These are phyloP conservation scores for Tholera decimalis DNA, from an alignment of 2,888 invertebrate genomes.

Conservation along the genomic window DNA sequence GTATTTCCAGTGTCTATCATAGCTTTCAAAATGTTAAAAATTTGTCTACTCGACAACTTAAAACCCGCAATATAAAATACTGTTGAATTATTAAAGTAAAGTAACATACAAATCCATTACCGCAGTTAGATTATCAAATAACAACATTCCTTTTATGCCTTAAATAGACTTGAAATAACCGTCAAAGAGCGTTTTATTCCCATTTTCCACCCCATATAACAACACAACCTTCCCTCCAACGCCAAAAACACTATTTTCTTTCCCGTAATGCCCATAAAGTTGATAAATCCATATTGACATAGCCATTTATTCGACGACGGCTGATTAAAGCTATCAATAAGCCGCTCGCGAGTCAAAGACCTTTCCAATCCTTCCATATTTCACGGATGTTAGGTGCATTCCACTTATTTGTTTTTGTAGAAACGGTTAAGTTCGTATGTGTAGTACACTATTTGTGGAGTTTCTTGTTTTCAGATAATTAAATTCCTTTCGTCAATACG, in stretches of 20 bases:
- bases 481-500: no score
- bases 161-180: constrained; percentile 2
- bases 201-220: constrained; percentile 23
- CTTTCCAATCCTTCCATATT: constrained; percentile 41
- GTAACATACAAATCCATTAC: no score
- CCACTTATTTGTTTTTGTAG: constrained; percentile 15
- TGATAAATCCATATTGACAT: constrained; percentile 57
- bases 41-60: no score
- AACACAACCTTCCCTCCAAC: constrained; percentile 15
- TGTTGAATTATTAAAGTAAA: no score
- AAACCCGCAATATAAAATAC: no score
- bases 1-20: no score
- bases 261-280: constrained; percentile 54
- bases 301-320: constrained; percentile 51
- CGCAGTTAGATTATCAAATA: no score
- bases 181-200: not conserved
- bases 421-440: not conserved
- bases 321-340: constrained; percentile 59
- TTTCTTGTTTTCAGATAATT: no score
- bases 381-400: constrained; percentile 33
- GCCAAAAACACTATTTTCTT: constrained; percentile 49
- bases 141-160: no score
- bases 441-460: no score
- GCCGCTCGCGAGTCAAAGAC: constrained; percentile 48
- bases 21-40: no score